A percentile compares a stretch with the other conserved stretches of the same genome.
Evolutionary conservation across 2,888 invertebrate species (phyloP).

Genomic region (Capitulum mitella): DNA sequence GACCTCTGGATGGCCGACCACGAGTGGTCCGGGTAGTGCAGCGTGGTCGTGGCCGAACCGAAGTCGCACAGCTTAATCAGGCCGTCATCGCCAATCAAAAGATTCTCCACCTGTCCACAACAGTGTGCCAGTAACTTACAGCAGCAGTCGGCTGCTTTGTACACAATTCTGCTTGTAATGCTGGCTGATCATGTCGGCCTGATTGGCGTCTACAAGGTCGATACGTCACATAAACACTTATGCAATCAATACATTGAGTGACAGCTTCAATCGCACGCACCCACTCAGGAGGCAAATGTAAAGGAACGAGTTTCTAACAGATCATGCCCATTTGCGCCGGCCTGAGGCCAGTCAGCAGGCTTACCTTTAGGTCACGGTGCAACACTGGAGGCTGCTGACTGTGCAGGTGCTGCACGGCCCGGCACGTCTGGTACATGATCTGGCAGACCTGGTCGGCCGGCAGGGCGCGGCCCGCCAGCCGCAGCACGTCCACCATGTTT

Average conservation of each 20-base stretch:
- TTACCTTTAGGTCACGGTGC: constrained; percentile 87
- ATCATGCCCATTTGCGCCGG: not conserved
- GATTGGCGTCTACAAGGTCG: not conserved
- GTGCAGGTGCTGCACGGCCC: constrained; percentile 86
- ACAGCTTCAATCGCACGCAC: not conserved
- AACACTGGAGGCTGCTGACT: constrained; percentile 79
- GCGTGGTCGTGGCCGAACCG: constrained; percentile 83
- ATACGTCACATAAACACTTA: not conserved
- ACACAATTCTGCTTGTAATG: not conserved
- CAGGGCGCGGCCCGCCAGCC: constrained; percentile 52
- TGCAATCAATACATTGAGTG: not conserved
- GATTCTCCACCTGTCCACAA: constrained; percentile 67
- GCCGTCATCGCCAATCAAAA: constrained; percentile 77
- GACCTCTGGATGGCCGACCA: constrained; percentile 91
- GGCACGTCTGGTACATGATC: constrained; percentile 84
- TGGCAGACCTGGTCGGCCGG: constrained; percentile 63
- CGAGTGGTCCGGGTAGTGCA: constrained; percentile 70
- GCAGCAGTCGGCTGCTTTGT: not conserved
- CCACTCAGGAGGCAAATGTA: not conserved
- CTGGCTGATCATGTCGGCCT: not conserved
- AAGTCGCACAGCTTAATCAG: constrained; percentile 92
- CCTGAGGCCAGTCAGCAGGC: not conserved
- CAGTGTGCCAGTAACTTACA: not conserved
- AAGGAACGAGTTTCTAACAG: no score
- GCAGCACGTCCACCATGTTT: constrained; percentile 56